Base-by-base conservation (phyloP, 1,140 invertebrate genomes). In the Rhagoletis pomonella region DNA sequence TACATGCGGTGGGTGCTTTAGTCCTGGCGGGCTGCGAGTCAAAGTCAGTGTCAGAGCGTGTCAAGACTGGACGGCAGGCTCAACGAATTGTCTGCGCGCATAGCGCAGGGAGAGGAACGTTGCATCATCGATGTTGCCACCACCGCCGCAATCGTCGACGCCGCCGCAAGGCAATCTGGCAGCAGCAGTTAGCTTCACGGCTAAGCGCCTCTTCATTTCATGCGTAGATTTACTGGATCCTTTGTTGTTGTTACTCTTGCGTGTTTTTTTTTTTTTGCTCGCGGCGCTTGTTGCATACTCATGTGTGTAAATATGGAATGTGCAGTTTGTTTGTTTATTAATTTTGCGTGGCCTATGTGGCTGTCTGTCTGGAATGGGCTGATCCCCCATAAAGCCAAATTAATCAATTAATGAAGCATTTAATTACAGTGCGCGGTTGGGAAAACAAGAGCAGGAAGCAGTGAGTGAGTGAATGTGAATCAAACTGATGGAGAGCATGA, bases 301-400 rank as follows among this genome's bases (percentile, higher is more conserved):
- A 50, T 3, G 0, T 2, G 19, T 55, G 17, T 62, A 62, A 7
- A 17, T 62, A 55, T 55, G 2, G 50, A 55, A 55, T 55, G 50
- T 55, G 50, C 10, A 55, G 50, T 55, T 50, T 81, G 73, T 81
- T 81, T 81, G 73, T 81, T 81, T 81, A 81, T 29, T 81, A 81
- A 81, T 81, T 81, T 81, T 73, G 42, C 42, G 42, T 44, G 42
- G 69, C 42, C 55, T 81, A 47, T 55, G 73, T 55, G 50, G 47
- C 73, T 81, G 73, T 12, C 73, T 81, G 12, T 81, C 73, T 55
- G 73, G 73, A 81, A 81, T 58, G 73, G 73, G 73, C 55, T 81
- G 73, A 81, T 81, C 73, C 47, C 73, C 73, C 73, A 81, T 81
- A 81, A 81, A 81, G 73, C 73, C 73, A 81, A 81, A 81, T 81